A percentile compares a stretch with the other conserved stretches of the same genome.
These are phyloP conservation scores for Cepaea hortensis DNA, from an alignment of 2,888 invertebrate species.

Conservation along the genomic window DNA sequence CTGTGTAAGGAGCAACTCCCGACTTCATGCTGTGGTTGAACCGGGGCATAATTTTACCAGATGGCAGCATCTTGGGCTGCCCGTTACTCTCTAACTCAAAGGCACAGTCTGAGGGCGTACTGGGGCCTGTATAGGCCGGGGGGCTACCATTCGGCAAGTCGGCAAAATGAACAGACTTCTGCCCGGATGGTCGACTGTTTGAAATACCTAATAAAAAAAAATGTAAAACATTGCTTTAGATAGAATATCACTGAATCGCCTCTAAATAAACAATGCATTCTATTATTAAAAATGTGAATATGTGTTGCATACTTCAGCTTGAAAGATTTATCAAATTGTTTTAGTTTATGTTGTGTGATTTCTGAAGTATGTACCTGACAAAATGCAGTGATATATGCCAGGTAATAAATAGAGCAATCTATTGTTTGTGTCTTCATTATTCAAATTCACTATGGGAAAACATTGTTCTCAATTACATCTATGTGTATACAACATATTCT, in stretches of 20 bases:
- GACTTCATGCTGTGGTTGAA: conserved; percentile 59
- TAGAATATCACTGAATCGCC: not conserved
- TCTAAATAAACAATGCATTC: not conserved
- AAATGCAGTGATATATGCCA: no score
- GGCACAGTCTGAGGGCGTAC: conserved; percentile 29
- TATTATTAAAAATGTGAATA: no score
- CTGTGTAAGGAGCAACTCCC: conserved; percentile 70
- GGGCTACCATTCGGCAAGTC: conserved; percentile 41
- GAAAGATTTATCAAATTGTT: no score
- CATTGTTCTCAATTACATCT: no score
- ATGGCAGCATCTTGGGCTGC: conserved; percentile 58
- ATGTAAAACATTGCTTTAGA: not conserved
- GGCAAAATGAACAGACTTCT: conserved; percentile 48
- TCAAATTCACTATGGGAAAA: no score
- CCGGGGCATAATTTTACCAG: conserved; percentile 63
- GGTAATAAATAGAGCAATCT: no score
- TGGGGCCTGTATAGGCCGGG: conserved; percentile 16
- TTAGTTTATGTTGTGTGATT: no score
- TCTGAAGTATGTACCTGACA: no score
- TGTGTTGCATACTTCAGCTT: no score
- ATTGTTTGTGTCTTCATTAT: no score
- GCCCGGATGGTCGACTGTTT: conserved; percentile 22
- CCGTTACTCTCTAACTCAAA: conserved; percentile 39
- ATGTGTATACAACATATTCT: no score
- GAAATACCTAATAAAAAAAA: conserved; percentile 2